Percentiles rank a stretch among this genome's conserved stretches.
Evolutionary conservation across 2,113 vertebrate species (phyloP).

Genomic region (Pao palembangensis): DNA sequence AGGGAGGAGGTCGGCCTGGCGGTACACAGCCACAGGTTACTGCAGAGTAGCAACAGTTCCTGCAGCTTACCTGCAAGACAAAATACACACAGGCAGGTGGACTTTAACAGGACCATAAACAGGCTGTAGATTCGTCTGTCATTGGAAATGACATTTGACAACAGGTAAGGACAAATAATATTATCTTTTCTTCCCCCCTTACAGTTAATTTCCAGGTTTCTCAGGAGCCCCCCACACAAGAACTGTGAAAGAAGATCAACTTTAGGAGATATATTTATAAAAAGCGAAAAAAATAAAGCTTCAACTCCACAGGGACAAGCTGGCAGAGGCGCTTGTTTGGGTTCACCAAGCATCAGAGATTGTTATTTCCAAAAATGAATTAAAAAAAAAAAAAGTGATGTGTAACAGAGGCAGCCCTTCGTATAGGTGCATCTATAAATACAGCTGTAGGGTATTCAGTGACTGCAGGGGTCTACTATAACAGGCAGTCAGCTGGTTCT

Average conservation of each 20-base stretch:
- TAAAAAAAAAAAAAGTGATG: conserved; percentile 23
- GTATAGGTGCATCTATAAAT: conserved; percentile 62
- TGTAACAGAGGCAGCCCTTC: conserved; percentile 36
- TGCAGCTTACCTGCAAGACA: conserved; percentile 4
- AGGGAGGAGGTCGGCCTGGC: conserved; percentile 19
- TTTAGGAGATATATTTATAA: too few species aligned
- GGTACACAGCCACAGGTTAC: conserved; percentile 43
- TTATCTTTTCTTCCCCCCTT: too few species aligned
- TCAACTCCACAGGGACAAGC: neutral
- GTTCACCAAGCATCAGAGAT: neutral
- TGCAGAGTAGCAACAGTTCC: conserved; percentile 18
- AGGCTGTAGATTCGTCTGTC: conserved; percentile 13
- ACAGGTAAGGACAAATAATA: conserved; percentile 50
- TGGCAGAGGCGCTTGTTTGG: neutral
- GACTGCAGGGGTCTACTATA: conserved; percentile 55
- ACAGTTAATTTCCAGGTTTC: too few species aligned
- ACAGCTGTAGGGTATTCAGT: conserved; percentile 56
- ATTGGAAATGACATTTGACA: conserved; percentile 42
- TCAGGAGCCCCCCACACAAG: too few species aligned
- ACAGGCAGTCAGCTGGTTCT: conserved; percentile 62
- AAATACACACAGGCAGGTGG: conserved; percentile 8
- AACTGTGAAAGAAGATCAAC: too few species aligned
- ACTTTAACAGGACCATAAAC: conserved; percentile 24
- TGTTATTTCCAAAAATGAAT: conserved; percentile 6
- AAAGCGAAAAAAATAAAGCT: too few species aligned